Evolutionary conservation across 1,140 invertebrate genomes (phyloP).

Genomic region (Zaprionus lachaisei): DNA sequence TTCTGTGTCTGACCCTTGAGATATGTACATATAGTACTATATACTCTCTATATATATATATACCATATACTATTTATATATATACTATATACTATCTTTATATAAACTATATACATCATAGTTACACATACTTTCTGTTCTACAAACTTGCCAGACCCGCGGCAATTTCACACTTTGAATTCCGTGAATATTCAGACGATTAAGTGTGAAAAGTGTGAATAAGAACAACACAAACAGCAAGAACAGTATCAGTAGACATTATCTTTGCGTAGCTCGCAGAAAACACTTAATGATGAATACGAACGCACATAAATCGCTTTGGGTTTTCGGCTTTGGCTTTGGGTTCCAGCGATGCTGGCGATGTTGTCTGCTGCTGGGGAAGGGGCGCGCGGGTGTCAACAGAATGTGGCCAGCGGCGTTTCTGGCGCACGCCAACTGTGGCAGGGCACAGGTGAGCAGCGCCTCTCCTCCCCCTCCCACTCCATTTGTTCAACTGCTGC

Average conservation of each 20-base stretch:
- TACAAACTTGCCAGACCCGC: slow-evolving; percentile 23
- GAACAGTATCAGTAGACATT: slow-evolving; percentile 41
- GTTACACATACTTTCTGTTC: neutral
- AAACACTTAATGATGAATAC: slow-evolving; percentile 80
- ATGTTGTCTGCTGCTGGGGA: slow-evolving; percentile 23
- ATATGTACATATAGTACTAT: no score
- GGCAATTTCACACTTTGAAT: neutral
- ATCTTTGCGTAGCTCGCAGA: slow-evolving; percentile 64
- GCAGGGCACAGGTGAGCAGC: slow-evolving; percentile 27
- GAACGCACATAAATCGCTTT: slow-evolving; percentile 75
- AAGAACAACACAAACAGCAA: slow-evolving; percentile 31
- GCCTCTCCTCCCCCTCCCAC: neutral
- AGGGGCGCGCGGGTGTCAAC: slow-evolving; percentile 54
- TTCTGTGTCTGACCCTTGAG: no score
- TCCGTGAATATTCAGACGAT: slow-evolving; percentile 43
- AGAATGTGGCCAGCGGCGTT: slow-evolving; percentile 62
- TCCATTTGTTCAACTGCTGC: neutral
- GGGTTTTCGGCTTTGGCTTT: slow-evolving; percentile 26
- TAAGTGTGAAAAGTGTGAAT: slow-evolving; percentile 72
- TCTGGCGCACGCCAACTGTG: slow-evolving; percentile 67
- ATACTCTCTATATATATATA: no score
- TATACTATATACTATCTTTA: no score
- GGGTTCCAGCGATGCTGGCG: slow-evolving; percentile 1
- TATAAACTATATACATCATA: neutral
- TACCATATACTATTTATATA: no score